Conservation (phyloP, 2,888 invertebrate genomes). For the Schrankia costaestrigalis region DNA sequence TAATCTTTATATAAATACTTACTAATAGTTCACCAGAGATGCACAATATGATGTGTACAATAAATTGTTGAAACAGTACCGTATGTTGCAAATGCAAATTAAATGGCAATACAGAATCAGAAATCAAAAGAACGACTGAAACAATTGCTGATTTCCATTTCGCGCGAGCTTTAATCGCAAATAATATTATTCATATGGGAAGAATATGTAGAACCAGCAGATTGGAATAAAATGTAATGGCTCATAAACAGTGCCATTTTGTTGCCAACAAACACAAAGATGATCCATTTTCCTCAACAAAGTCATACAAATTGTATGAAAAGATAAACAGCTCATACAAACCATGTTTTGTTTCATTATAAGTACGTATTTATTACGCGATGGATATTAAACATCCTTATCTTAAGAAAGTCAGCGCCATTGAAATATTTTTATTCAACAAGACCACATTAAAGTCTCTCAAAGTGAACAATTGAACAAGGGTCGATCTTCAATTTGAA, state of each 20-base stretch:
- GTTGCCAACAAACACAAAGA: constrained; percentile 11
- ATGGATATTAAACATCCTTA: constrained; percentile 21
- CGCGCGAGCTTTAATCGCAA: constrained; percentile 6
- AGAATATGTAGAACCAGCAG: constrained; percentile 1
- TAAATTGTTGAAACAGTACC: no score
- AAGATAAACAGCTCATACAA: constrained; percentile 12
- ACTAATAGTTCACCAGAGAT: no score
- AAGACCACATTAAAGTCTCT: constrained; percentile 20
- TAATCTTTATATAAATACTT: no score
- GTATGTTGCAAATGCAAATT: no score
- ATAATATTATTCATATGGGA: background rate
- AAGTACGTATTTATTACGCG: constrained; percentile 3
- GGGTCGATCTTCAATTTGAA: constrained; percentile 22
- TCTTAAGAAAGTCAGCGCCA: constrained; percentile 16
- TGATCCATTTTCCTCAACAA: constrained; percentile 13
- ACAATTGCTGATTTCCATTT: no score
- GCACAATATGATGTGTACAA: no score
- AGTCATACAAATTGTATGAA: constrained; percentile 14
- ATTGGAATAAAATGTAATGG: constrained; percentile 19
- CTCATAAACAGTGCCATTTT: constrained; percentile 17
- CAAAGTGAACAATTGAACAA: constrained; percentile 26
- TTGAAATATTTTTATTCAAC: constrained; percentile 15
- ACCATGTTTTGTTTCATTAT: constrained; percentile 19
- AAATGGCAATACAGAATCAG: no score
- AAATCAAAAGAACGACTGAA: no score